Base-by-base conservation (phyloP, 2,797 vertebrate species). In the Pseudochirops corinnae region DNA sequence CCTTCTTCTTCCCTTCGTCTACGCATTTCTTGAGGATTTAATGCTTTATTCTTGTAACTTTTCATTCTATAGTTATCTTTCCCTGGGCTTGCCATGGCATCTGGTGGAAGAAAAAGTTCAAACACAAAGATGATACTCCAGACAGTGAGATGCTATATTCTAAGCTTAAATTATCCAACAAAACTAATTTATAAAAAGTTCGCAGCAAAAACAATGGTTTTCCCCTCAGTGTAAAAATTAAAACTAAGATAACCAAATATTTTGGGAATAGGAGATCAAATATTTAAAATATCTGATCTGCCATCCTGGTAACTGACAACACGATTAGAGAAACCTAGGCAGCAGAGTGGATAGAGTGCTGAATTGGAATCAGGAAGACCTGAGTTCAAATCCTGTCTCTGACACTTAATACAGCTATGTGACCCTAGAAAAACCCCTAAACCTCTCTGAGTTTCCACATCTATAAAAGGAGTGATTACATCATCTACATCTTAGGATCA, bases 1-100 rank as follows among this genome's bases (percentile, higher is more conserved):
- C 99, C 99, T 98, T 99, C 99, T 96, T 99, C 99, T 97, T 99
- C 99, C 98, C 99, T 99, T 96, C 99, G 98, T 56, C 99, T 99
- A 31, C 99, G 99, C 99, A 99, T 99, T 98, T 99, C 99, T 98
- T 99, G 99, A 62, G 99, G 99, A 98, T 99, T 99, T 97, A 99
- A 97, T 0, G 99, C 99, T 98, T 99, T 99, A 98, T 99, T 99
- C 98, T 99, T 99, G 93, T 99, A 99, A 98, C 99, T 99, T 98
- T 99, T 99, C 99, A 99, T 99, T 98, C 99, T 99, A 97, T 98
- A 99, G 98, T 99, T 99, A 97, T 99, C 99, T 97, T 99, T 99
- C 93, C 99, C 99, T 0, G 99, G 99, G 98, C 99, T 99, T 53
- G 99, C 99, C 99, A 99, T 99, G 10, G 97, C 98, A 95, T 99